Base-by-base conservation (phyloP, 2,888 invertebrate genomes). In the Tachina fera region DNA sequence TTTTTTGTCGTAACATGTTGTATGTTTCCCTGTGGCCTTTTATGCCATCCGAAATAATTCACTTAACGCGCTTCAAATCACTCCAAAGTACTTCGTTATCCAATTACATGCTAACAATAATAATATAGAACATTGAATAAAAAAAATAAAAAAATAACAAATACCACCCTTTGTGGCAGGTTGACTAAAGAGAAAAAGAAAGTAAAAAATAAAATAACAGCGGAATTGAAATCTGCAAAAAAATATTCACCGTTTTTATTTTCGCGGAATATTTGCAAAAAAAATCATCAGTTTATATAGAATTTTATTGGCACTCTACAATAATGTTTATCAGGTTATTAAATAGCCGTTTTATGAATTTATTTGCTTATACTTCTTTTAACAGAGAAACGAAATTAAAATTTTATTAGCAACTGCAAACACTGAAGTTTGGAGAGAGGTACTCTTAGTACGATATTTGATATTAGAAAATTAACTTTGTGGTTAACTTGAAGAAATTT, bases 71-170 rank as follows among this genome's bases (percentile, higher is more conserved):
- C 87, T 87, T 88, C 89, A 87, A 87, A 87, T 87, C 87, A 87
- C 89, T 86, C 87, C 87, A 87, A 84, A 87, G 87, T 78, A 88
- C 87, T 88, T 88, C 88, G 88, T 89, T 89, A 89, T 88, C 89
- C 88, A 89, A 89, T 89, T 89, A 89, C 84, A 84, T 71, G 78
- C 71, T 53, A 77, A 86, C 61, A 82, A 83, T 78, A 77, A 77
- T 72, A 71, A 77, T 77, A 77, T 83, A 71, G 13, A 75, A 39
- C 71, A 22, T 22, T 14, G n/a, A 60, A 51, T 51, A 45, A 72
- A 56, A 70, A 60, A 56, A 31, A 22, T 22, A 22, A 22, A 22
- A 76, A 72, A 49, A 70, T 56, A 75, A 53, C 77, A 82, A 82
- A 74, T 84, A 75, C 82, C 81, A 75, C 82, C 86, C 80, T 78